A percentile compares a stretch with the other conserved stretches of the same genome.
Conservation (phyloP, 2,888 invertebrate species). For the Nephrotoma flavescens region DNA sequence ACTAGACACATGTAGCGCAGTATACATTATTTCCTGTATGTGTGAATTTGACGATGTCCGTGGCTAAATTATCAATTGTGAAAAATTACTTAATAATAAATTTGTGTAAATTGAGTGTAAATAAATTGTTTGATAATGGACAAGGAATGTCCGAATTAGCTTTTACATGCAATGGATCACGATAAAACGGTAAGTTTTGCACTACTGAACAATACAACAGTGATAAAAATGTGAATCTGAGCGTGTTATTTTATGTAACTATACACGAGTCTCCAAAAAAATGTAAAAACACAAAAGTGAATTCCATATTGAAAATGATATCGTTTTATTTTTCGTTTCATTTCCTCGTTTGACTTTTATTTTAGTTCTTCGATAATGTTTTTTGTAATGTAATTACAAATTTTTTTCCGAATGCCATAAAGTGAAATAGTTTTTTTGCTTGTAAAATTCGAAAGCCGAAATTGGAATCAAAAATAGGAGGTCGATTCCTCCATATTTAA, state of each 20-base stretch:
- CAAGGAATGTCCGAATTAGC: conserved; percentile 41
- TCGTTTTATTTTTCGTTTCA: neutral
- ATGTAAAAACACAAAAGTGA: neutral
- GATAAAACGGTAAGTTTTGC: conserved; percentile 39
- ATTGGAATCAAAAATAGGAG: neutral
- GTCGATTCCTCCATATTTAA: neutral
- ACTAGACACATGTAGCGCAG: neutral
- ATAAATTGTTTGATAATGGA: conserved; percentile 23
- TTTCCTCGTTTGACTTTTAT: neutral
- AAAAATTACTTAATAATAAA: neutral
- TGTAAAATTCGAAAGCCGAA: conserved; percentile 5
- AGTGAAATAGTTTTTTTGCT: neutral
- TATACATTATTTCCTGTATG: neutral
- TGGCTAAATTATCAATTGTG: conserved; percentile 1
- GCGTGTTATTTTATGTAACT: conserved; percentile 41
- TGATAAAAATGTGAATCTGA: conserved; percentile 34
- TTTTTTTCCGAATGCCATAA: neutral
- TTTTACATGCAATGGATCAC: conserved; percentile 43
- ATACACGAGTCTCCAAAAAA: conserved; percentile 4
- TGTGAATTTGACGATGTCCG: conserved; percentile 7
- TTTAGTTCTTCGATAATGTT: neutral
- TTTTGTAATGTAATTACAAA: neutral
- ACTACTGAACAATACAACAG: conserved; percentile 15
- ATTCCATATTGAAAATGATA: neutral
- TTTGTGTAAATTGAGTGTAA: conserved; percentile 7